phyloP scores from a whole-genome alignment of 2,113 vertebrate genomes.

The Alexandromys fortis region DNA sequence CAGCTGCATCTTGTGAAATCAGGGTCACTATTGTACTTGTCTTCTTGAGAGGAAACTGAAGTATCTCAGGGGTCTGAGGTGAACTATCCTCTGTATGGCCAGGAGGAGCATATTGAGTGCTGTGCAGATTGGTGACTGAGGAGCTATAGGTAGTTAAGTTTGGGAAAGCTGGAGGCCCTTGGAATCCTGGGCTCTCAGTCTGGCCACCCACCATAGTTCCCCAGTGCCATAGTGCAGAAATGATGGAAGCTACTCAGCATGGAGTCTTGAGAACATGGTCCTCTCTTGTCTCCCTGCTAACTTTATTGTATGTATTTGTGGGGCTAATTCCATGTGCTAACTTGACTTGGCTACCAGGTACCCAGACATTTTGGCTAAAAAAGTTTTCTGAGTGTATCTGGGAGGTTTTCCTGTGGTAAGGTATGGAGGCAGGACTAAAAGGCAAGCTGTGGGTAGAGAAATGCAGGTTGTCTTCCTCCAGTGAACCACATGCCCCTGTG shows the following conservation, averaged over 20 bases:
- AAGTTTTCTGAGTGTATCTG: not conserved
- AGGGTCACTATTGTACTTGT: not conserved
- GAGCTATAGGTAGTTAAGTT: not conserved
- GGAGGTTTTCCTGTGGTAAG: not conserved
- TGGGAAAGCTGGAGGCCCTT: not conserved
- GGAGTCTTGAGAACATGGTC: not conserved
- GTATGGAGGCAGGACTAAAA: not conserved
- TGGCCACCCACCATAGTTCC: not conserved
- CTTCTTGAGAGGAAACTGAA: not conserved
- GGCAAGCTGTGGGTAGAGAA: not conserved
- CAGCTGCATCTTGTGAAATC: not conserved
- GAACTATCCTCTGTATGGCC: not conserved
- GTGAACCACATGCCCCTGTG: not conserved
- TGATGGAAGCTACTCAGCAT: accelerated
- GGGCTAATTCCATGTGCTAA: not conserved
- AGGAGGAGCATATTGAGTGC: not conserved
- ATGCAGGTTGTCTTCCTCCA: not conserved
- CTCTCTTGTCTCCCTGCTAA: not conserved
- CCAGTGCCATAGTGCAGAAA: too few relatives aligned
- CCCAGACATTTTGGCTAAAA: not conserved
- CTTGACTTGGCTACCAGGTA: not conserved
- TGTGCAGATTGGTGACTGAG: too few relatives aligned
- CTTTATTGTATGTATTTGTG: not conserved
- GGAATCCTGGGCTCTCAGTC: too few relatives aligned
- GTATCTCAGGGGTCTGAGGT: not conserved